Conservation (phyloP, 2,113 vertebrate genomes). For the Pteropus alecto region DNA sequence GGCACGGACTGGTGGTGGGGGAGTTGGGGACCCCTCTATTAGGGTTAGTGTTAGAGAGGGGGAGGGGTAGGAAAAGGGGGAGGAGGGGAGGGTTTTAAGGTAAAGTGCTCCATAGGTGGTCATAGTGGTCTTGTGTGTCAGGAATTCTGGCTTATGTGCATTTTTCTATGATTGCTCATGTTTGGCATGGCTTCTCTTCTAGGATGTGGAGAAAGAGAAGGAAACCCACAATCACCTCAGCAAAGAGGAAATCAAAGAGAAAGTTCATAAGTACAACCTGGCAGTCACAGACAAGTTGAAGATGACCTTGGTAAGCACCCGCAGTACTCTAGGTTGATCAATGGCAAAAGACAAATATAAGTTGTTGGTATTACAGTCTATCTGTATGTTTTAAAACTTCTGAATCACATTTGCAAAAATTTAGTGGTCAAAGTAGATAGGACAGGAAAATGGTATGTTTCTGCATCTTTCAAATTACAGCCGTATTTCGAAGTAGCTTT, state of each 20-base stretch:
- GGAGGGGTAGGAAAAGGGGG: neutral
- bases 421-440: neutral
- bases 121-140: neutral
- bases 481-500: neutral
- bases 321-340: neutral
- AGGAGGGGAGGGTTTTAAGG: neutral
- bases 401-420: neutral
- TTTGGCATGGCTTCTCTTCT: constrained; percentile 55
- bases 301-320: constrained; percentile 93
- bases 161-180: constrained; percentile 38
- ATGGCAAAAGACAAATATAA: neutral
- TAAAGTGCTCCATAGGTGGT: neutral
- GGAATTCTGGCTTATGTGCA: neutral
- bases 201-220: constrained; percentile 95
- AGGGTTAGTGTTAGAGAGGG: no score
- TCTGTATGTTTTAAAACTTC: neutral
- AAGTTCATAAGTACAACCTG: constrained; percentile 92
- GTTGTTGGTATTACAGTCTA: neutral
- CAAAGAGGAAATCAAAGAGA: constrained; percentile 93
- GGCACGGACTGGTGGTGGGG: no score
- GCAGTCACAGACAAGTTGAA: constrained; percentile 93
- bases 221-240: constrained; percentile 91
- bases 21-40: no score
- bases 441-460: neutral
- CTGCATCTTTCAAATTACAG: neutral